A percentile compares a stretch with the other conserved stretches of the same genome.
These are phyloP conservation scores for Drosophila oshimai DNA, from an alignment of 1,140 invertebrate genomes.

Conservation along the genomic window DNA sequence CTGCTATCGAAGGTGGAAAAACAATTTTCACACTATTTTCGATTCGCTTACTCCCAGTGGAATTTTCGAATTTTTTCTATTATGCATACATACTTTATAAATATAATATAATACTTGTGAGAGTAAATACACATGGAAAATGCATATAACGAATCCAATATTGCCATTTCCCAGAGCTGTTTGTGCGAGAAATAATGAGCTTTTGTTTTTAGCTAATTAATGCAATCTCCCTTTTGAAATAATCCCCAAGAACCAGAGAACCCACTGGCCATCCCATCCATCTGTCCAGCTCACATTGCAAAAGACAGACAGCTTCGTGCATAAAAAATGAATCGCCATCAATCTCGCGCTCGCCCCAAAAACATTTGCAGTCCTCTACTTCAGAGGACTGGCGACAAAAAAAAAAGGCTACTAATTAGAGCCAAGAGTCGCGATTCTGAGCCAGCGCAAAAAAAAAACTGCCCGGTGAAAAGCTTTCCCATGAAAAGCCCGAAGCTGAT, in stretches of 20 bases:
- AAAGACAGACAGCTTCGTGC: slow-evolving; percentile 11
- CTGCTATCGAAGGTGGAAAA: slow-evolving; percentile 26
- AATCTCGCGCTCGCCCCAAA: slow-evolving; percentile 50
- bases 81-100: slow-evolving; percentile 16
- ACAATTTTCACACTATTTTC: slow-evolving; percentile 33
- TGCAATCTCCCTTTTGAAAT: slow-evolving; percentile 6
- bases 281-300: slow-evolving; percentile 62
- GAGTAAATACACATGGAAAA: slow-evolving; percentile 3
- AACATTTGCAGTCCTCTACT: slow-evolving; percentile 46
- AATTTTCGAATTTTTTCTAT: slow-evolving; percentile 39
- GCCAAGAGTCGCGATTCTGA: slow-evolving; percentile 29
- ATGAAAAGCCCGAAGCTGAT: neutral
- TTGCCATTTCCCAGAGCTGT: slow-evolving; percentile 18
- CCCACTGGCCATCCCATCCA: slow-evolving; percentile 7
- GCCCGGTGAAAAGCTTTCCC: neutral
- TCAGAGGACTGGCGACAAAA: slow-evolving; percentile 2
- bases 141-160: slow-evolving; percentile 23
- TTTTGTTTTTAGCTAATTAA: slow-evolving; percentile 32
- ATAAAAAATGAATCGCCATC: slow-evolving; percentile 73
- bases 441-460: slow-evolving; percentile 2
- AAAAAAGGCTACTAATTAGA: slow-evolving; percentile 75
- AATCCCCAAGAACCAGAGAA: neutral
- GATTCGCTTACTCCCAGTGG: slow-evolving; percentile 38
- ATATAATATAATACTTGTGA: slow-evolving; percentile 1
- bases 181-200: slow-evolving; percentile 19